Evolutionary conservation across 2,888 invertebrate genomes (phyloP).

Genomic region (Nemoura dubitans): DNA sequence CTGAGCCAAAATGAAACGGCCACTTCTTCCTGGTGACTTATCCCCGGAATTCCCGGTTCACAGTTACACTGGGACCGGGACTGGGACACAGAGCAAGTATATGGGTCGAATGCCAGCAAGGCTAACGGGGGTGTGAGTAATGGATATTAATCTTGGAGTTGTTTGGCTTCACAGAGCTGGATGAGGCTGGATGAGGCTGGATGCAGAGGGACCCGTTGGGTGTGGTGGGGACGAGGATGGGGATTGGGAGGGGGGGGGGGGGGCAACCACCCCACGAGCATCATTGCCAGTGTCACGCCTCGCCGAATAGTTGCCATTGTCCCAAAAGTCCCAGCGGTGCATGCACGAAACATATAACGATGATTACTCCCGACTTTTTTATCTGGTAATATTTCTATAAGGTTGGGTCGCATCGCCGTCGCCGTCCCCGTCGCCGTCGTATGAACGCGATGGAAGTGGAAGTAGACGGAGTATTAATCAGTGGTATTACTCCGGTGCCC

Average conservation of each 20-base stretch:
- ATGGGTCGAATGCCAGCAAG: neutral
- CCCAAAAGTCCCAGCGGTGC: conserved; percentile 15
- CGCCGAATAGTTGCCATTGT: conserved; percentile 18
- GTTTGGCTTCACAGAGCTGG: conserved; percentile 23
- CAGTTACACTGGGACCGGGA: too few species aligned
- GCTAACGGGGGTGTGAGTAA: conserved; percentile 35
- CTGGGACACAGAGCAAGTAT: conserved; percentile 7
- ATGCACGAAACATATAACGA: conserved; percentile 20
- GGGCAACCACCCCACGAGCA: conserved; percentile 9
- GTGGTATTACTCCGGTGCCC: neutral
- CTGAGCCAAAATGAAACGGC: conserved; percentile 2
- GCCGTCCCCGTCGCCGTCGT: neutral
- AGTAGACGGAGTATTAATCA: neutral
- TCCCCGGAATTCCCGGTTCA: neutral
- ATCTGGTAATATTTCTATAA: conserved; percentile 2
- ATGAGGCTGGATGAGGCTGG: neutral
- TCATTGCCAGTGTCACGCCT: conserved; percentile 25
- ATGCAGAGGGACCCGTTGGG: neutral
- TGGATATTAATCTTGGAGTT: conserved; percentile 42
- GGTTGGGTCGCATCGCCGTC: neutral
- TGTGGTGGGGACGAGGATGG: too few species aligned
- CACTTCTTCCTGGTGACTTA: conserved; percentile 7
- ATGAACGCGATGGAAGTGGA: neutral
- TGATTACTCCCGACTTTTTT: conserved; percentile 5
- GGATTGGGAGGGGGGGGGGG: too few species aligned